These are phyloP conservation scores for Rynchops niger DNA, from an alignment of 2,113 vertebrate species.

Conservation along the genomic window DNA sequence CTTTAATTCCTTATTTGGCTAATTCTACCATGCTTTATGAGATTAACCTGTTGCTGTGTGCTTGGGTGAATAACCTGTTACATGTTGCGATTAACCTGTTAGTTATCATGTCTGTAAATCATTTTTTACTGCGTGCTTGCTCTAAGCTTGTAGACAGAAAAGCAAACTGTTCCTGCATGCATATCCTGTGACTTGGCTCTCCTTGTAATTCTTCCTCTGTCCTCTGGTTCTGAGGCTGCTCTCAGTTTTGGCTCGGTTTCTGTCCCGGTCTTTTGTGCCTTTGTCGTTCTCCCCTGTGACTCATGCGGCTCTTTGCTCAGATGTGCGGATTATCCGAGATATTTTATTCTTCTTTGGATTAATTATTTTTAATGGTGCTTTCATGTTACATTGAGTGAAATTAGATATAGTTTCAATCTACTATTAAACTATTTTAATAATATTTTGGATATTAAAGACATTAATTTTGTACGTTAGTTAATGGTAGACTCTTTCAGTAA, in stretches of 20 bases:
- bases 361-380: conserved; percentile 16
- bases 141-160: background rate
- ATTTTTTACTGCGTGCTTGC: background rate
- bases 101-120: accelerated
- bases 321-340: background rate
- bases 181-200: background rate
- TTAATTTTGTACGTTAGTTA: background rate
- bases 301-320: background rate
- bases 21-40: background rate
- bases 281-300: conserved; percentile 5
- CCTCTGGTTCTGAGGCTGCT: conserved; percentile 5
- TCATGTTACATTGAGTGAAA: background rate
- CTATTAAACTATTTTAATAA: background rate
- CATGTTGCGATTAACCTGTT: background rate
- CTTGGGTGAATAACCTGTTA: background rate
- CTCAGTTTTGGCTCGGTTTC: conserved; percentile 22
- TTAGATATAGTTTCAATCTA: background rate
- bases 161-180: background rate
- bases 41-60: background rate
- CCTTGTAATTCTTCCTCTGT: conserved; percentile 1
- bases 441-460: background rate
- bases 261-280: background rate
- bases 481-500: background rate
- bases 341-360: background rate
- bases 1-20: conserved; percentile 3